Base-by-base conservation (phyloP, 2,797 vertebrate genomes). In the Serranus cabrilla region DNA sequence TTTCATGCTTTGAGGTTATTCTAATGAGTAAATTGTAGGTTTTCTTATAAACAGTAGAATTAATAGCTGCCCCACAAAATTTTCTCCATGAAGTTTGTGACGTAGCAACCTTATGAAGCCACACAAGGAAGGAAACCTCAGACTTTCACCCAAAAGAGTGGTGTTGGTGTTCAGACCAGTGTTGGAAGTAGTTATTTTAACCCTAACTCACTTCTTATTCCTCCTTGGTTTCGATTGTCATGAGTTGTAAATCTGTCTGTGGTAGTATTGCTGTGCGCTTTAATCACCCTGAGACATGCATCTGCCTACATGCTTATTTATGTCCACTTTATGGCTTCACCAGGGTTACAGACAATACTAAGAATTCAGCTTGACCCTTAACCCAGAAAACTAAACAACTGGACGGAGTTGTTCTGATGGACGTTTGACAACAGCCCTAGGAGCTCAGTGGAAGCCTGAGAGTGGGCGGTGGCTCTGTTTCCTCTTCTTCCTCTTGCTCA, bases 401-500 rank as follows among this genome's bases (percentile, higher is more conserved):
- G 54, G 55, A 69, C 61, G 3, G 50, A 61, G 64, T 40, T 68
- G 55, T 64, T 73, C 57, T 43, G 59, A 77, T 64, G 79, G 77
- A 89, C 84, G 57, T 84, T 76, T 70, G 78, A 87, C 68, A 78
- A 65, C 80, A 81, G 68, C 65, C 84, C 63, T 63, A 57, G 65
- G 64, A 81, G 82, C 75, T 81, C 82, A 74, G 70, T 85, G 84
- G 73, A 91, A 91, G 80, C 70, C 83, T 82, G 89, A 83, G 84
- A 92, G 88, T 89, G 85, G 92, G 90, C 50, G 89, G 73, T 20
- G 81, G 81, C 87, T 91, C 86, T 63, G 87, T 90, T 93, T 93
- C 91, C 89, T 78, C 83, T 79, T 80, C 85, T 85, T 89, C 73
- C 77, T 78, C 27, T 69, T 74, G 85, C 82, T 89, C 84, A 61